A percentile compares a stretch with the other conserved stretches of the same genome.
Evolutionary conservation across 2,888 invertebrate genomes (phyloP).

Genomic region (Nipponacmea schrenckii): DNA sequence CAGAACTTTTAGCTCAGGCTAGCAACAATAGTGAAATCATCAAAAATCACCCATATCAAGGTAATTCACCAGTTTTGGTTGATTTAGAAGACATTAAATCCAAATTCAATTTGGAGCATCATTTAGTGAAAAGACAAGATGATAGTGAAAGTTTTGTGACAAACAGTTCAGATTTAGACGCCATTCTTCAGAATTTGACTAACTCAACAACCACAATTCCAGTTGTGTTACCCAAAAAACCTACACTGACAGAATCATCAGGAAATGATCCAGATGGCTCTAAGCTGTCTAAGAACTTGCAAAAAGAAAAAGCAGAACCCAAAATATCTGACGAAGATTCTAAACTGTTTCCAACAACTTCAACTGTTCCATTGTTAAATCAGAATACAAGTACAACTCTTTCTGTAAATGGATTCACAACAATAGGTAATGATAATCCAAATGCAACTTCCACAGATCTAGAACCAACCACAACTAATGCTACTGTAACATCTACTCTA

Average conservation of each 20-base stretch:
- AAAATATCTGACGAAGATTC: background rate
- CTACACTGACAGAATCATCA: background rate
- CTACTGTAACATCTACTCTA: constrained; percentile 20
- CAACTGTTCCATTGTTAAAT: constrained; percentile 3
- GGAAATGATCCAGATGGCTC: background rate
- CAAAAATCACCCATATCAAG: background rate
- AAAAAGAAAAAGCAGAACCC: background rate
- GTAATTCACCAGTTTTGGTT: background rate
- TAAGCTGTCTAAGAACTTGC: too few relatives aligned
- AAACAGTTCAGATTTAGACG: background rate
- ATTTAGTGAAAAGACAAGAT: background rate
- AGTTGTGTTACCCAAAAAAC: background rate
- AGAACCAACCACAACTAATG: background rate
- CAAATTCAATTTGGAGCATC: background rate
- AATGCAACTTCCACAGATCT: background rate
- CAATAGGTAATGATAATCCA: background rate
- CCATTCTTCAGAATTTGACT: constrained; percentile 11
- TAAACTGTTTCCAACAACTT: constrained; percentile 4
- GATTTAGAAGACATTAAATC: background rate
- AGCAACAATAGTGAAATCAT: background rate
- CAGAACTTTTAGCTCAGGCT: background rate
- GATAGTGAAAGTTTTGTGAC: background rate
- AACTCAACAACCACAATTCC: background rate
- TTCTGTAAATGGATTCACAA: background rate
- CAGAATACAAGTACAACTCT: background rate